Conservation (phyloP, 2,113 vertebrate genomes). For the Datnioides undecimradiatus region DNA sequence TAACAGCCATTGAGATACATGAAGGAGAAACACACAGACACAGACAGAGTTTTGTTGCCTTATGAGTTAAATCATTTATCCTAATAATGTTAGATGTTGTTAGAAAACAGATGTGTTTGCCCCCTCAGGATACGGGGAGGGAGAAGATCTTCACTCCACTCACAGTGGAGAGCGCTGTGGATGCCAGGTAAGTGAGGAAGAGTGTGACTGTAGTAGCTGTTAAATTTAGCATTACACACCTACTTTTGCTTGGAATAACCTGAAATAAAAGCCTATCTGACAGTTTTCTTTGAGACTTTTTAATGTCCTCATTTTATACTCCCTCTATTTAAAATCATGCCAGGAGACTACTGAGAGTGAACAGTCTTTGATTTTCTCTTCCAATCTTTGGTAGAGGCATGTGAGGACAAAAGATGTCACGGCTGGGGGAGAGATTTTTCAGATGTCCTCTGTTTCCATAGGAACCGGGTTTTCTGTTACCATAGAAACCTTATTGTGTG, state of each 20-base stretch:
- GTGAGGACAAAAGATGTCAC: conserved; percentile 75
- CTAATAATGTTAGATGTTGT: no score
- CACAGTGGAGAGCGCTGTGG: conserved; percentile 95
- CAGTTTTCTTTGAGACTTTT: conserved; percentile 31
- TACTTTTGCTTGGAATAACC: conserved; percentile 23
- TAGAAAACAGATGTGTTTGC: conserved; percentile 46
- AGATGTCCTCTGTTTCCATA: conserved; percentile 82
- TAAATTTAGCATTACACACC: conserved; percentile 13
- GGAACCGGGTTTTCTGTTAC: conserved; percentile 77
- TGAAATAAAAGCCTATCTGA: conserved; percentile 32
- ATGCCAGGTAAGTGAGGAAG: conserved; percentile 90
- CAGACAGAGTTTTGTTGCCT: no score
- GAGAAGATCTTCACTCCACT: conserved; percentile 97
- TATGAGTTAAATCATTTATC: no score
- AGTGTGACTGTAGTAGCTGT: conserved; percentile 22
- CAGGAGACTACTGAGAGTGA: conserved; percentile 32
- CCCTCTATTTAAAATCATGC: conserved; percentile 31
- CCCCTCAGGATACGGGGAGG: conserved; percentile 88
- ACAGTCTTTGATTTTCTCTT: conserved; percentile 64
- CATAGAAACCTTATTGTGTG: conserved; percentile 79
- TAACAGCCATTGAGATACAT: no score
- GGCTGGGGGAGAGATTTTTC: conserved; percentile 65
- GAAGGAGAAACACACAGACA: no score
- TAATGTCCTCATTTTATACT: conserved; percentile 8
- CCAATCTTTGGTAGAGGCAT: conserved; percentile 68